A percentile compares a stretch with the other conserved stretches of the same genome.
phyloP scores from a whole-genome alignment of 2,797 vertebrate genomes.

The Tenualosa thibaudeaui region DNA sequence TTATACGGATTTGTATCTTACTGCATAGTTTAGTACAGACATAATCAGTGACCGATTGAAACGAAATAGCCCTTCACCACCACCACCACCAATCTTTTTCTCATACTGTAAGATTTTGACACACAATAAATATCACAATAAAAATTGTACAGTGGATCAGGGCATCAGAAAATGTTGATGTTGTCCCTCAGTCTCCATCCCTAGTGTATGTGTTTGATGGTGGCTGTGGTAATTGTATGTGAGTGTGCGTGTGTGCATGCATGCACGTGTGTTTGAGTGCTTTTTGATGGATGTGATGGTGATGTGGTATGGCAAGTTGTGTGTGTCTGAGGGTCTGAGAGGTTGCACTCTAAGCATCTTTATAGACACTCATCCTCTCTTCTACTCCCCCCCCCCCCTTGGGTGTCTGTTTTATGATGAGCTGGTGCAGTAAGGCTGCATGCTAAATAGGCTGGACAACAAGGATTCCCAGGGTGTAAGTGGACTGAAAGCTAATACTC shows the following conservation, averaged over 20 bases:
- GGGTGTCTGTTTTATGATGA: not conserved
- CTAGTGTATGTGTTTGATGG: not conserved
- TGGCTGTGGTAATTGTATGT: slow-evolving; percentile 40
- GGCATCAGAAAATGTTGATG: too few relatives aligned
- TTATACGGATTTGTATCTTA: too few relatives aligned
- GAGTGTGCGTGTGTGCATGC: not conserved
- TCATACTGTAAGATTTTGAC: too few relatives aligned
- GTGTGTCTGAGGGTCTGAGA: not conserved
- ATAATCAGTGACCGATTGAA: too few relatives aligned
- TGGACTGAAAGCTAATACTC: slow-evolving; percentile 19
- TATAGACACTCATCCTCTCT: not conserved
- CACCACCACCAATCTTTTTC: too few relatives aligned
- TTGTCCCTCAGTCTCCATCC: too few relatives aligned
- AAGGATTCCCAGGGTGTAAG: slow-evolving; percentile 23
- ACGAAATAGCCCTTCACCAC: too few relatives aligned
- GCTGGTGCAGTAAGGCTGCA: not conserved
- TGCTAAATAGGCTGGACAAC: not conserved
- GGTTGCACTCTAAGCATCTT: slow-evolving; percentile 21
- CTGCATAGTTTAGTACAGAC: too few relatives aligned
- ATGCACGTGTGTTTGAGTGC: not conserved
- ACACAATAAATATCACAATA: too few relatives aligned
- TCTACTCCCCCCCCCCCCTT: not conserved
- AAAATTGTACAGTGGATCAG: too few relatives aligned
- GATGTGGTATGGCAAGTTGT: not conserved
- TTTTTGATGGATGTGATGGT: slow-evolving; percentile 1